These are phyloP conservation scores for Drosophila setosimentum DNA, from an alignment of 2,888 invertebrate genomes.

Conservation along the genomic window DNA sequence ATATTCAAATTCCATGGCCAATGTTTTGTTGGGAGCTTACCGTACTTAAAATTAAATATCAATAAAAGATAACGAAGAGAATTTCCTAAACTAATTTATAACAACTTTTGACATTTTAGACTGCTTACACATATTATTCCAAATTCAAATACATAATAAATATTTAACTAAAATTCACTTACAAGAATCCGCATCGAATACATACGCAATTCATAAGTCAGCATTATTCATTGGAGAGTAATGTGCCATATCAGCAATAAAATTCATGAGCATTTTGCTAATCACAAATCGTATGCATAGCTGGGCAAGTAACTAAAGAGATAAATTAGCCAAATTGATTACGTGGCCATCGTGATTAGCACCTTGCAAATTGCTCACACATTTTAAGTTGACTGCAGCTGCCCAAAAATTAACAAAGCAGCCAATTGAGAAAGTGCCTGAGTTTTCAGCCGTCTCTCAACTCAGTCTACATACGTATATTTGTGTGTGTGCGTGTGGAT, in stretches of 20 bases:
- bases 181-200: not conserved
- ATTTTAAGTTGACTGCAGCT: slow-evolving; percentile 49
- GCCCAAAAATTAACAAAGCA: slow-evolving; percentile 44
- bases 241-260: slow-evolving; percentile 32
- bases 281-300: slow-evolving; percentile 55
- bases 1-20: not conserved
- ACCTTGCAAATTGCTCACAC: slow-evolving; percentile 56
- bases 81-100: not conserved
- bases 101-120: not conserved
- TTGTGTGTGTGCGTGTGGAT: not conserved
- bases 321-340: slow-evolving; percentile 57
- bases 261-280: slow-evolving; percentile 29
- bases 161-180: not conserved
- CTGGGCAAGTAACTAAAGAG: slow-evolving; percentile 45
- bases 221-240: not conserved
- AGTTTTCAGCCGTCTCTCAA: slow-evolving; percentile 34
- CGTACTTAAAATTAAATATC: not conserved
- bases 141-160: not conserved
- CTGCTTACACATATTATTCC: not conserved
- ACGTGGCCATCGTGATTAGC: slow-evolving; percentile 70
- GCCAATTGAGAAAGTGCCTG: slow-evolving; percentile 58
- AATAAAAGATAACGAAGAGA: not conserved
- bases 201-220: not conserved
- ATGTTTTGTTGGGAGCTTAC: not conserved
- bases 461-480: slow-evolving; percentile 3